Evolutionary conservation across 2,797 vertebrate genomes (phyloP).

Genomic region (Erethizon dorsatum): DNA sequence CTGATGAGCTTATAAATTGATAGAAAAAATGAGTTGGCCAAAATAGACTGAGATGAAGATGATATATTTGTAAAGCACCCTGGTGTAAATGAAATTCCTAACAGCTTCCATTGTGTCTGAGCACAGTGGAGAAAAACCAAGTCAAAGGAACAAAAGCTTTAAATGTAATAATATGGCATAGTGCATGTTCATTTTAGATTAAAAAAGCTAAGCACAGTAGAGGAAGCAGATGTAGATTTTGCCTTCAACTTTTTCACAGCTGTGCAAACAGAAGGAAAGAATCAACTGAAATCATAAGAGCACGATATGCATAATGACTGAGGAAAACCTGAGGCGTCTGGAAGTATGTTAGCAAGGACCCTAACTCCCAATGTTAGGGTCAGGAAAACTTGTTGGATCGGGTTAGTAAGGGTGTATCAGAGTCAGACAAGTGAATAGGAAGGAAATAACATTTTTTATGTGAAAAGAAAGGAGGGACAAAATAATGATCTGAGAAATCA

Average conservation of each 20-base stretch:
- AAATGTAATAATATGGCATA: neutral
- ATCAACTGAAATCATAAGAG: neutral
- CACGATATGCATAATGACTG: neutral
- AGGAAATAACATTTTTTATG: neutral
- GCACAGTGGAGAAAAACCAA: slow-evolving; percentile 13
- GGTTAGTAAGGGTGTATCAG: neutral
- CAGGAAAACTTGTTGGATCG: neutral
- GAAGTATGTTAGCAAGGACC: neutral
- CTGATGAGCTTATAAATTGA: slow-evolving; percentile 68
- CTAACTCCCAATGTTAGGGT: too few relatives aligned
- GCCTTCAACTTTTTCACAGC: neutral
- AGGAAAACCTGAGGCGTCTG: neutral
- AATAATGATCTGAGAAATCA: neutral
- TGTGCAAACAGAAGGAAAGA: neutral
- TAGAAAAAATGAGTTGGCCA: slow-evolving; percentile 61
- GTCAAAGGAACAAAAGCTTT: neutral
- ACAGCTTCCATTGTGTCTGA: slow-evolving; percentile 43
- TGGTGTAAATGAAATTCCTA: slow-evolving; percentile 75
- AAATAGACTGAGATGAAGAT: slow-evolving; percentile 53
- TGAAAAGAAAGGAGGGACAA: neutral
- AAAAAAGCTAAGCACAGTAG: neutral
- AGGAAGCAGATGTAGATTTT: neutral
- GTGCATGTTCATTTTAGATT: neutral
- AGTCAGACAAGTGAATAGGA: neutral
- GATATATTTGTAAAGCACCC: slow-evolving; percentile 41